Conservation (phyloP, 2,888 invertebrate genomes). For the Colostygia pectinataria region DNA sequence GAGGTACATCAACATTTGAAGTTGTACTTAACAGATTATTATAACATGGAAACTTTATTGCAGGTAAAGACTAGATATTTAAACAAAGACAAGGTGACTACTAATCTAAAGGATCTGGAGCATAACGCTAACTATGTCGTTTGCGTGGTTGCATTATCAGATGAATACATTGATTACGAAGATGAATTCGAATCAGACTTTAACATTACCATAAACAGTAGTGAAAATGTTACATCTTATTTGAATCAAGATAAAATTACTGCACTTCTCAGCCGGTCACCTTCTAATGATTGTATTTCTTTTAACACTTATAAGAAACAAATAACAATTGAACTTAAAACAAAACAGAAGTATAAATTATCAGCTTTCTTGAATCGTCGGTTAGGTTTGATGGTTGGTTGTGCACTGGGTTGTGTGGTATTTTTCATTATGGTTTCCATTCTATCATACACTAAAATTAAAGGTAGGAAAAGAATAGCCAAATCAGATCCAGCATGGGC, state of each 20-base stretch:
- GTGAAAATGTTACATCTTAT: constrained; percentile 55
- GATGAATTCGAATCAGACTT: constrained; percentile 43
- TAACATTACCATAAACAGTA: constrained; percentile 50
- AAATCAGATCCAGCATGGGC: constrained; percentile 75
- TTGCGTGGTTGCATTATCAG: constrained; percentile 66
- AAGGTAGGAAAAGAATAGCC: constrained; percentile 74
- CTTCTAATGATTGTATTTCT: constrained; percentile 73
- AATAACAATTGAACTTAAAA: constrained; percentile 50
- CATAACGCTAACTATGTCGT: constrained; percentile 67
- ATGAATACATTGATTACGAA: constrained; percentile 57
- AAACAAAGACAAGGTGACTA: constrained; percentile 65
- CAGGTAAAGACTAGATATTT: constrained; percentile 71
- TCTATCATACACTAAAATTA: constrained; percentile 73
- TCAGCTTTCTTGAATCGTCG: constrained; percentile 66
- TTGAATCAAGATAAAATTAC: constrained; percentile 65
- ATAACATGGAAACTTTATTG: constrained; percentile 36
- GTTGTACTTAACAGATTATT: background rate
- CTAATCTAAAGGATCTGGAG: constrained; percentile 60
- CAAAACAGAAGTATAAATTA: constrained; percentile 59
- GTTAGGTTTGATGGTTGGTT: constrained; percentile 75
- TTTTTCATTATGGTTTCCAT: constrained; percentile 76
- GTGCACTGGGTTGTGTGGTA: constrained; percentile 71
- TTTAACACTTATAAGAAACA: constrained; percentile 70
- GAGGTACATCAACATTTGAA: too few relatives aligned
- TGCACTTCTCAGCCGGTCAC: constrained; percentile 63